Conservation (phyloP, 2,888 invertebrate species). For the Brachypterus glaber region DNA sequence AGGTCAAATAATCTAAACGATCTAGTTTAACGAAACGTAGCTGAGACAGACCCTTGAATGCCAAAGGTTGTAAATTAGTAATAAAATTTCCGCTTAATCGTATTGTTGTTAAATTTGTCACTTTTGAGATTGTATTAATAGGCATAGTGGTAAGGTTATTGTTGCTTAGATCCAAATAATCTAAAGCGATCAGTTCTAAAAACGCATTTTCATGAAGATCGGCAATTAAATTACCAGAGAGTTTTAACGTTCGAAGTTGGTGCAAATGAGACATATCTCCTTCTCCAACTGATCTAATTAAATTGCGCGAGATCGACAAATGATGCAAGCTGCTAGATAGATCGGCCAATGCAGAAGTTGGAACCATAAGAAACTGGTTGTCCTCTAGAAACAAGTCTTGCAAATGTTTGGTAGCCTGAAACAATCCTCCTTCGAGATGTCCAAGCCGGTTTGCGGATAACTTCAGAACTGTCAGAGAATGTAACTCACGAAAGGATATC, state of each 20-base stretch:
- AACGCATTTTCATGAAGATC: conserved; percentile 63
- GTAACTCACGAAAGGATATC: conserved; percentile 69
- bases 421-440: conserved; percentile 60
- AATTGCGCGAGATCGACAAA: conserved; percentile 70
- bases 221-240: conserved; percentile 68
- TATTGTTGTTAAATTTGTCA: conserved; percentile 66
- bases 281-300: conserved; percentile 61
- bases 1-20: conserved; percentile 55
- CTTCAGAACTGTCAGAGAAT: conserved; percentile 62
- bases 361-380: conserved; percentile 71
- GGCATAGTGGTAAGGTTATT: conserved; percentile 74
- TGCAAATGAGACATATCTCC: conserved; percentile 64
- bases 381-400: conserved; percentile 64
- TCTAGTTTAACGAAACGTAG: conserved; percentile 65
- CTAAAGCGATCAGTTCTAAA: conserved; percentile 62
- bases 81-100: conserved; percentile 74
- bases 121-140: conserved; percentile 63
- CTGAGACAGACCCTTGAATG: conserved; percentile 76
- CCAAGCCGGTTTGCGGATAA: conserved; percentile 67
- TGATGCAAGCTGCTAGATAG: conserved; percentile 58
- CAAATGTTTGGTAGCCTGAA: conserved; percentile 60
- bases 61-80: conserved; percentile 60
- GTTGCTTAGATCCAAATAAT: conserved; percentile 66
- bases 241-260: conserved; percentile 58
- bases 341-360: conserved; percentile 57